Evolutionary conservation across 2,113 vertebrate genomes (phyloP).

Genomic region (Pseudonaja textilis): DNA sequence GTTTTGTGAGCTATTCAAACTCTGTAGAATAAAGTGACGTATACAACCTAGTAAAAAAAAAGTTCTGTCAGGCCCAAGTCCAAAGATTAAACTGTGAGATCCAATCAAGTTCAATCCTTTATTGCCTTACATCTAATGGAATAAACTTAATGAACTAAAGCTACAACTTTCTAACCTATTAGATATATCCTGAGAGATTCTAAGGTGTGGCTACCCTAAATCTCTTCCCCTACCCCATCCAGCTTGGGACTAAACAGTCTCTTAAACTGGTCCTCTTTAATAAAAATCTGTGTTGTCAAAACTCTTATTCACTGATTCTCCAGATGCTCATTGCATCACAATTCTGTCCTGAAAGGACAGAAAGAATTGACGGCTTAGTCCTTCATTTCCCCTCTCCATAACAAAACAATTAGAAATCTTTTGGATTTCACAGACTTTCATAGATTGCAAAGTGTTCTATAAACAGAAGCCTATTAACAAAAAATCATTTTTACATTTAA

Average conservation of each 20-base stretch:
- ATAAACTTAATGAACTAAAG: not conserved
- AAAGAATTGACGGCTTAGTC: not conserved
- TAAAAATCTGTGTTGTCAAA: not conserved
- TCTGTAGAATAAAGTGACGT: not conserved
- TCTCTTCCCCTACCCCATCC: not conserved
- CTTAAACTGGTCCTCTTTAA: not conserved
- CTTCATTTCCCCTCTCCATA: not conserved
- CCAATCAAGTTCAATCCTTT: not conserved
- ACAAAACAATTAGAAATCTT: not conserved
- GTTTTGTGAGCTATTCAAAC: not conserved
- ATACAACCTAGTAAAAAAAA: not conserved
- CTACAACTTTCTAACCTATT: not conserved
- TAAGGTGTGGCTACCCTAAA: not conserved
- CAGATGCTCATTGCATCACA: not conserved
- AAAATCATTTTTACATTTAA: conserved; percentile 11
- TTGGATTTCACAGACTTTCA: not conserved
- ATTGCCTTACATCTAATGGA: not conserved
- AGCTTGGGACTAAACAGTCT: not conserved
- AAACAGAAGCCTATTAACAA: not conserved
- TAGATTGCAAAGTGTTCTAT: not conserved
- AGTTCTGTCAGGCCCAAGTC: not conserved
- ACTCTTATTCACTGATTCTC: not conserved
- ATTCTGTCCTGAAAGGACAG: not conserved
- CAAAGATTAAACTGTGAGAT: not conserved
- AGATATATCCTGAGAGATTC: not conserved